These are phyloP conservation scores for Psittacara wagleri DNA, from an alignment of 2,113 vertebrate genomes.

Conservation along the genomic window DNA sequence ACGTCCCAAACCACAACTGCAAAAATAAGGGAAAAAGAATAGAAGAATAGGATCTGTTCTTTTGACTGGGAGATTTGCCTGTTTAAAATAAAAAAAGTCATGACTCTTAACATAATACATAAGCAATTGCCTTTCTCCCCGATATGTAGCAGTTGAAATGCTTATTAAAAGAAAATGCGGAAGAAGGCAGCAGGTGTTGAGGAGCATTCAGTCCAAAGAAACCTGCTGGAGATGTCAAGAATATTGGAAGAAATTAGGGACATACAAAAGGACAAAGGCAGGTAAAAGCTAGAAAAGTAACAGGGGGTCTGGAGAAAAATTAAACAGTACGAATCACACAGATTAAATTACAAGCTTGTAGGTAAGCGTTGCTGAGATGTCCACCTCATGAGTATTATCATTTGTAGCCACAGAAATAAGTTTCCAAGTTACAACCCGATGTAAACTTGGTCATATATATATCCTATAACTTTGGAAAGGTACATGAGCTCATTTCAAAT, in stretches of 20 bases:
- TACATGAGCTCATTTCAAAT: neutral
- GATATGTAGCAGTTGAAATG: neutral
- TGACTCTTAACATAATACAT: neutral
- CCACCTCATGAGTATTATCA: neutral
- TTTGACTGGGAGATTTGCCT: neutral
- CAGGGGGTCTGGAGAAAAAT: neutral
- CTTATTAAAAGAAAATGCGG: neutral
- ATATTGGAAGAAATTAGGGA: constrained; percentile 10
- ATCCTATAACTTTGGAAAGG: neutral
- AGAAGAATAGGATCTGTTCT: neutral
- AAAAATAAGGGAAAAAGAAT: neutral
- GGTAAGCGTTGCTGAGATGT: neutral
- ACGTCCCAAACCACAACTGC: neutral
- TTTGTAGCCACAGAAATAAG: neutral
- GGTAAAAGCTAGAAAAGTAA: neutral
- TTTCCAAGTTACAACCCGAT: neutral
- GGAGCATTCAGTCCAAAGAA: neutral
- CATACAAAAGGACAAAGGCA: neutral
- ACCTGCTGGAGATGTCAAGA: constrained; percentile 23
- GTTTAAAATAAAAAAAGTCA: neutral
- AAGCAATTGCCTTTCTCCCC: neutral
- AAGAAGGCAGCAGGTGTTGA: neutral
- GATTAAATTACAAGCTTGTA: neutral
- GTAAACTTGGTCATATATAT: neutral
- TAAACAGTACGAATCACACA: neutral